Conservation (phyloP, 2,797 vertebrate genomes). For the Acropternis orthonyx region DNA sequence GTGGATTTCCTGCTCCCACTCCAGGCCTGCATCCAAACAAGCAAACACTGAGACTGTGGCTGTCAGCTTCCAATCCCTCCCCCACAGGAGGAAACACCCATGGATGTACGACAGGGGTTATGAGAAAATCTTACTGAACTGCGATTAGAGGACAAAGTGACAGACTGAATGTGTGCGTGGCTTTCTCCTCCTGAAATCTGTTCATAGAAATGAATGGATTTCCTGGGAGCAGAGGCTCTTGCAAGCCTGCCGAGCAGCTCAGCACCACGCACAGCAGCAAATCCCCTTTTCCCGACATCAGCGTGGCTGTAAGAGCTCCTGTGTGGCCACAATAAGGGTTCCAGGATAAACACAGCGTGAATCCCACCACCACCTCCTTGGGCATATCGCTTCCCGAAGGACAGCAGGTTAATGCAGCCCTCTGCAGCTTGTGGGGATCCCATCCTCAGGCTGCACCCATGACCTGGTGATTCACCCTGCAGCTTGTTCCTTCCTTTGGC, state of each 20-base stretch:
- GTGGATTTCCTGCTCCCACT: not conserved
- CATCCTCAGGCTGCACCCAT: no score
- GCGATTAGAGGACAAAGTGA: not conserved
- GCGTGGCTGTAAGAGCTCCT: not conserved
- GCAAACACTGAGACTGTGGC: not conserved
- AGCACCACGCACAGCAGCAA: not conserved
- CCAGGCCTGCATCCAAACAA: not conserved
- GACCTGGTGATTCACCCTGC: no score
- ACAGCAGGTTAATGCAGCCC: not conserved
- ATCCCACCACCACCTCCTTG: no score
- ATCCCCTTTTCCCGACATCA: no score
- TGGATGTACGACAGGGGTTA: fast-evolving
- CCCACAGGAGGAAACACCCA: not conserved
- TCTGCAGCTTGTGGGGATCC: not conserved
- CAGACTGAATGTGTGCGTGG: fast-evolving
- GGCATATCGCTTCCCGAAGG: not conserved
- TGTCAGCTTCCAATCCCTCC: not conserved
- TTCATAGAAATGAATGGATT: fast-evolving
- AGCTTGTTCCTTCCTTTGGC: not conserved
- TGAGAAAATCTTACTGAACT: not conserved
- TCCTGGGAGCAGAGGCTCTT: not conserved
- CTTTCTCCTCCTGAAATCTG: not conserved
- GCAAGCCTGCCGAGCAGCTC: not conserved
- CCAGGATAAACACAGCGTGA: fast-evolving
- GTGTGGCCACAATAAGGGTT: not conserved